A percentile compares a stretch with the other conserved stretches of the same genome.
Evolutionary conservation across 1,140 invertebrate species (phyloP).

Genomic region (Zaprionus taronus): DNA sequence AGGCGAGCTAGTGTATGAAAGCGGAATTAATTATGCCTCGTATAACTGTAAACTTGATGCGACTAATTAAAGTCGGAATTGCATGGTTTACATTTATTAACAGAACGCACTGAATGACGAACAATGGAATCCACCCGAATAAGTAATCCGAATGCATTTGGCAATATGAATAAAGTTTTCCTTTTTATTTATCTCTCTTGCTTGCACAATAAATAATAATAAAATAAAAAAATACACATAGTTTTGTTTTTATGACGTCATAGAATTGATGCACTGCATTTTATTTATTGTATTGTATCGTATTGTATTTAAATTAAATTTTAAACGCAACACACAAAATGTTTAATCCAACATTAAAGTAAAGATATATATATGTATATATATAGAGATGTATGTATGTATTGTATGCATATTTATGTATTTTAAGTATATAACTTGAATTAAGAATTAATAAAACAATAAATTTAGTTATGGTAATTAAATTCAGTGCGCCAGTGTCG

Average conservation of each 20-base stretch:
- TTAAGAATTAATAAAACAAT: constrained; percentile 53
- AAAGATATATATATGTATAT: constrained; percentile 41
- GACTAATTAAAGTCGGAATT: background rate
- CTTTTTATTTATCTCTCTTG: constrained; percentile 53
- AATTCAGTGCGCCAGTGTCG: constrained; percentile 44
- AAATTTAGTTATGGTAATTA: constrained; percentile 51
- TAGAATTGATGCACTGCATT: constrained; percentile 66
- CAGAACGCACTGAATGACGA: background rate
- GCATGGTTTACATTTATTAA: background rate
- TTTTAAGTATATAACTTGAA: constrained; percentile 44
- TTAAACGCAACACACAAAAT: constrained; percentile 80
- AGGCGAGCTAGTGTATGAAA: constrained; percentile 39
- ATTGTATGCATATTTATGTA: constrained; percentile 36
- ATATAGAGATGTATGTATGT: constrained; percentile 14
- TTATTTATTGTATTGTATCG: constrained; percentile 58
- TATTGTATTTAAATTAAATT: constrained; percentile 76
- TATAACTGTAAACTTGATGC: constrained; percentile 37
- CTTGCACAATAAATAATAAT: constrained; percentile 42
- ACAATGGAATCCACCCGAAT: constrained; percentile 13
- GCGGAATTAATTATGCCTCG: constrained; percentile 57
- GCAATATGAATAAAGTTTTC: constrained; percentile 60
- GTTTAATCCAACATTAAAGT: constrained; percentile 73
- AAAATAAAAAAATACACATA: constrained; percentile 47
- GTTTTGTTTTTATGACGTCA: constrained; percentile 61
- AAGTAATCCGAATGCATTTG: constrained; percentile 36